Percentiles rank a stretch among this genome's conserved stretches.
phyloP scores from a whole-genome alignment of 2,888 invertebrate genomes.

The Agrochola lota region DNA sequence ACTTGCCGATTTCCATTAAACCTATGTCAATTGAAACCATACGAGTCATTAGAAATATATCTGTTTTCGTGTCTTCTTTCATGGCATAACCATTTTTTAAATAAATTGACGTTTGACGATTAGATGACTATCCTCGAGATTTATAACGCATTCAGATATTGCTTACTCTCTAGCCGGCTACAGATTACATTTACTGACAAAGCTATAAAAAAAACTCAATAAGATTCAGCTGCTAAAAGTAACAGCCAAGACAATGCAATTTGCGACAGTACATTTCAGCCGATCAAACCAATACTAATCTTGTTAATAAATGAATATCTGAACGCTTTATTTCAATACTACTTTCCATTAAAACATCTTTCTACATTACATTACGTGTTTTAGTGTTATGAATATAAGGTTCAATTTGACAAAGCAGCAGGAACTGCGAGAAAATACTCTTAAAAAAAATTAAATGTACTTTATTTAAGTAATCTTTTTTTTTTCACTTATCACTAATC shows the following conservation, averaged over 20 bases:
- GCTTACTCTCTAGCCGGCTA: background rate
- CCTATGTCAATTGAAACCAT: conserved; percentile 52
- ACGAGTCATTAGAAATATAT: conserved; percentile 68
- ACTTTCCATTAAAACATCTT: conserved; percentile 47
- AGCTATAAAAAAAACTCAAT: conserved; percentile 11
- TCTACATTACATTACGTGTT: conserved; percentile 49
- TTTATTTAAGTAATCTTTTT: conserved; percentile 59
- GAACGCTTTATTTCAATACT: conserved; percentile 48
- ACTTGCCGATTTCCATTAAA: conserved; percentile 47
- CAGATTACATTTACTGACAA: background rate
- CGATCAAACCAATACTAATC: conserved; percentile 23
- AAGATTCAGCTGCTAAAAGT: background rate
- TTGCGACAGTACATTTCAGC: background rate
- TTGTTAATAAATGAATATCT: conserved; percentile 52
- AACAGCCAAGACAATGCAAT: conserved; percentile 16
- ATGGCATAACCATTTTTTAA: conserved; percentile 38
- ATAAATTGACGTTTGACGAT: conserved; percentile 48
- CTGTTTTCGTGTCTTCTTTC: conserved; percentile 47
- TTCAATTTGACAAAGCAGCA: conserved; percentile 66
- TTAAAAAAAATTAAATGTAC: conserved; percentile 55
- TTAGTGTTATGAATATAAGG: conserved; percentile 59
- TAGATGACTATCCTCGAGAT: conserved; percentile 36
- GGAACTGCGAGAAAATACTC: conserved; percentile 68
- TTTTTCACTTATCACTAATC: conserved; percentile 64
- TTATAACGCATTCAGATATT: conserved; percentile 58